These are phyloP conservation scores for Magallana angulata DNA, from an alignment of 1,140 invertebrate genomes.

Conservation along the genomic window DNA sequence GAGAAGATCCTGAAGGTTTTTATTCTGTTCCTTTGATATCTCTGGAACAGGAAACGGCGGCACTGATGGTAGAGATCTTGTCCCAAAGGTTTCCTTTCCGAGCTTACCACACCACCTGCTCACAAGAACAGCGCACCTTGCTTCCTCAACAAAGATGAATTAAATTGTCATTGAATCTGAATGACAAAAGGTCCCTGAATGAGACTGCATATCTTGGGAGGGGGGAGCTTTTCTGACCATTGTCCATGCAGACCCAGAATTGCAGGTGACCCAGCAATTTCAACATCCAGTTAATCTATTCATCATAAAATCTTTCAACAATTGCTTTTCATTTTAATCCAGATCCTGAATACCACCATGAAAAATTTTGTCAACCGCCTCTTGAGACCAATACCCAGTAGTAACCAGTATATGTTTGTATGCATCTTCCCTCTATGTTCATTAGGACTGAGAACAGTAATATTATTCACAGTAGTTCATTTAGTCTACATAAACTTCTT, in stretches of 20 bases:
- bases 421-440: neutral
- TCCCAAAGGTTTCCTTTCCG: neutral
- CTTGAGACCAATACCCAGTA: no score
- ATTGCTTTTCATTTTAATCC: neutral
- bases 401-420: no score
- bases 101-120: neutral
- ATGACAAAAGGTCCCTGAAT: neutral
- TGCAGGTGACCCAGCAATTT: constrained; percentile 27
- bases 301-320: neutral
- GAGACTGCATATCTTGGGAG: constrained; percentile 8
- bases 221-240: neutral
- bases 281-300: constrained; percentile 34
- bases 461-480: neutral
- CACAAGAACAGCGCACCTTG: neutral
- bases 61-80: neutral
- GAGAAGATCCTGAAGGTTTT: neutral
- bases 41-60: neutral
- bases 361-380: no score
- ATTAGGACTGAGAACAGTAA: neutral
- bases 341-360: neutral
- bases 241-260: neutral
- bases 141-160: constrained; percentile 1
- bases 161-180: constrained; percentile 17
- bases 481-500: neutral
- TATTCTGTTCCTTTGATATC: neutral